These are phyloP conservation scores for Drosophila sucinea DNA, from an alignment of 1,140 invertebrate species.

Conservation along the genomic window DNA sequence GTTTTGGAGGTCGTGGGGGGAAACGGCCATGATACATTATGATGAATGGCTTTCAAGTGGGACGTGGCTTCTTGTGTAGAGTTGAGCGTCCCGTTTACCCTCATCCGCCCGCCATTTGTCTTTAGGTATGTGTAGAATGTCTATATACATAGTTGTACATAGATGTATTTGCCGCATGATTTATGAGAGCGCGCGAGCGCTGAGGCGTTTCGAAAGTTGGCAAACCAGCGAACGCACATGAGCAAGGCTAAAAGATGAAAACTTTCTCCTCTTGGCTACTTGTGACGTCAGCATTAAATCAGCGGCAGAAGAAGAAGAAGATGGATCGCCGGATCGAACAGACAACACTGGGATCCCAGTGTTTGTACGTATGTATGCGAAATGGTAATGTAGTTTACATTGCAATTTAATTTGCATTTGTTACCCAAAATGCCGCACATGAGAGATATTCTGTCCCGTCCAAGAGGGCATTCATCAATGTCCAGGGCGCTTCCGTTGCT, in stretches of 20 bases:
- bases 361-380: neutral
- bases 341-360: conserved; percentile 45
- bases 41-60: conserved; percentile 80
- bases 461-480: conserved; percentile 71
- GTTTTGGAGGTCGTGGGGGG: conserved; percentile 10
- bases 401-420: conserved; percentile 31
- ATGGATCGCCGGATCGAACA: conserved; percentile 65
- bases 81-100: conserved; percentile 4
- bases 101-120: conserved; percentile 38
- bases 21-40: conserved; percentile 59
- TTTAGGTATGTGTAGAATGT: conserved; percentile 34
- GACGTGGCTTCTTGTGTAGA: conserved; percentile 55
- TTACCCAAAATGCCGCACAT: neutral
- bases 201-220: conserved; percentile 65
- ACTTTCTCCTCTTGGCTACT: conserved; percentile 56
- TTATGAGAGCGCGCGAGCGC: conserved; percentile 52
- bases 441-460: conserved; percentile 36
- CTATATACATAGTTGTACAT: conserved; percentile 22
- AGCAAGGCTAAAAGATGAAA: conserved; percentile 40
- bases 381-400: conserved; percentile 14
- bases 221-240: conserved; percentile 20
- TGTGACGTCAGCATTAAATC: conserved; percentile 27
- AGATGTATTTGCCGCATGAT: conserved; percentile 63
- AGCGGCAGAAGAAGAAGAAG: conserved; percentile 30
- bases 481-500: conserved; percentile 66